Evolutionary conservation across 1,140 invertebrate species (phyloP), one percentile per base, ranked within the genome.

Genomic region (Limonius californicus): DNA sequence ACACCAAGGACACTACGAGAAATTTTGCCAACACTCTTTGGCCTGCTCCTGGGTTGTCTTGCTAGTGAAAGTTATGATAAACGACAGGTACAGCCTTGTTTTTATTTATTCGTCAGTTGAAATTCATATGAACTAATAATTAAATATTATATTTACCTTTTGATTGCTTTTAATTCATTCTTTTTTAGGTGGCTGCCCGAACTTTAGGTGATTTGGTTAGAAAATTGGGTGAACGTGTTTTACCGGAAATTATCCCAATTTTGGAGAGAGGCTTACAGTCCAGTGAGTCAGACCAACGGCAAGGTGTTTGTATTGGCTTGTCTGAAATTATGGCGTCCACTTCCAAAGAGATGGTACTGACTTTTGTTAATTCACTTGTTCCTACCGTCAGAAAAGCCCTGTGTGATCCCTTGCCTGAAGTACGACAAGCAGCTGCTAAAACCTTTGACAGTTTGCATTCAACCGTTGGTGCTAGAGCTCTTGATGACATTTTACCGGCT

Each of bases 271-370:
- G 96, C 0, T 80, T 99, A 42, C 88, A 95, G 68, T 97, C 94
- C 0, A 88, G 94, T 50, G 85, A 91, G 50, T 77, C 93, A 7
- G 96, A 98, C 79, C 94, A 98, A 77, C 82, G 97, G 21, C 94
- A 99, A 79, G 97, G 97, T 69, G 97, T 99, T 9, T 98, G 97
- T 77, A 98, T 99, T 75, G 97, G 97, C 3, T 81, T 99, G 1
- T 94, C 93, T 0, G 98, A 99, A 84, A 99, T 99, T 68, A 97
- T 99, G 88, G 87, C 89, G 1, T 97, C 95, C 39, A 98, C 95
- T 1, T 96, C 92, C 56, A 87, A 88, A 71, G 97, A 99, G 69
- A 97, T 98, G 88, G 91, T 97, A 6, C 78, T 95, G 0, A 89
- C 89, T 1, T 97, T 96, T 79, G 93, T 96, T 1, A 93, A 98